Conservation (phyloP, 1,140 invertebrate species). For the Nixonia krombeini region DNA sequence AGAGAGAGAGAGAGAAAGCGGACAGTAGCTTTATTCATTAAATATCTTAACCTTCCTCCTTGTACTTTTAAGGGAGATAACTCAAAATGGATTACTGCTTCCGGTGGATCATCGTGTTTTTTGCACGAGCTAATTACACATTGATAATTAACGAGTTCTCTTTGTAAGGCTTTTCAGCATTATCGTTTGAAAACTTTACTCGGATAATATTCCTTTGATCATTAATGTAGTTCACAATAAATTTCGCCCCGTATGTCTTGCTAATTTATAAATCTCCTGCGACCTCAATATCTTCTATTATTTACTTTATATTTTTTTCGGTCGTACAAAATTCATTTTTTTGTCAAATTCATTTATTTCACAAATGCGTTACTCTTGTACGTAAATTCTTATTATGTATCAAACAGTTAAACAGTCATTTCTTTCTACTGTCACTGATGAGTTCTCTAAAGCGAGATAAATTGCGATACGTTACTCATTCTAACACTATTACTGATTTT, state of each 20-base stretch:
- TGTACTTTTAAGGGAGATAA: slow-evolving; percentile 21
- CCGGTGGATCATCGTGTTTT: slow-evolving; percentile 13
- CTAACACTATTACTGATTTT: neutral
- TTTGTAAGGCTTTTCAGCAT: slow-evolving; percentile 28
- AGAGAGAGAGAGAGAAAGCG: neutral
- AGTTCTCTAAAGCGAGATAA: too few relatives aligned
- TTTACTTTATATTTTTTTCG: too few relatives aligned
- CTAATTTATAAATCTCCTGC: too few relatives aligned
- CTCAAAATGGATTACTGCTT: slow-evolving; percentile 19
- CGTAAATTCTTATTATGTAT: too few relatives aligned
- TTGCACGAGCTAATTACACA: slow-evolving; percentile 49
- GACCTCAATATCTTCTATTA: too few relatives aligned
- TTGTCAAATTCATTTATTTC: too few relatives aligned
- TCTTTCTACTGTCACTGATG: too few relatives aligned
- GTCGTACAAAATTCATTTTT: too few relatives aligned
- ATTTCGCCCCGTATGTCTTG: too few relatives aligned
- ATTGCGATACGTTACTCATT: too few relatives aligned
- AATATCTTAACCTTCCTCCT: neutral
- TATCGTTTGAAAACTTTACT: slow-evolving; percentile 7
- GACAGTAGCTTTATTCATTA: neutral
- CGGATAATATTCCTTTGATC: neutral
- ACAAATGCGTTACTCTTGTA: too few relatives aligned
- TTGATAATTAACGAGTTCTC: slow-evolving; percentile 57
- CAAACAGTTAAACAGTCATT: too few relatives aligned
- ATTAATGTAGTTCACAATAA: neutral